These are phyloP conservation scores for Diadophis punctatus DNA, from an alignment of 2,113 vertebrate genomes.

Conservation along the genomic window DNA sequence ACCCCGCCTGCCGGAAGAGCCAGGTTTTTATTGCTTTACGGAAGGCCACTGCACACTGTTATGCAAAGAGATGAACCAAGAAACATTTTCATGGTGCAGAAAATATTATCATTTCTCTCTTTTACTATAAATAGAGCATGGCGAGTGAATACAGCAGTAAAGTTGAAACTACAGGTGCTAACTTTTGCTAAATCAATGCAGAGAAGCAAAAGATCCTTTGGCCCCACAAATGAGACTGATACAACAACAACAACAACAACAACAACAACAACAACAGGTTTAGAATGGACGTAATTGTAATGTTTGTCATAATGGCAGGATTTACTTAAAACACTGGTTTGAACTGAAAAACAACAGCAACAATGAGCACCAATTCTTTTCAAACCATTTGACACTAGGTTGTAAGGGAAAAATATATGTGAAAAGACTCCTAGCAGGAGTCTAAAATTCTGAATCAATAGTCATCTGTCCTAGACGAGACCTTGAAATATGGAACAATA, in stretches of 20 bases:
- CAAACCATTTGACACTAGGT: neutral
- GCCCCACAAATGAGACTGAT: slow-evolving; percentile 33
- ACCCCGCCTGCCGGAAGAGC: too few species aligned
- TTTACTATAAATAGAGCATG: slow-evolving; percentile 36
- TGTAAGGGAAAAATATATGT: neutral
- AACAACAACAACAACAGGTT: slow-evolving; percentile 15
- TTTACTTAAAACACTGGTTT: neutral
- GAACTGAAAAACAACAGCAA: neutral
- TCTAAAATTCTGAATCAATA: neutral
- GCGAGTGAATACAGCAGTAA: slow-evolving; percentile 25
- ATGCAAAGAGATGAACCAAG: slow-evolving; percentile 35
- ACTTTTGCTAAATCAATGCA: slow-evolving; percentile 38
- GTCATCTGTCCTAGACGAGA: neutral
- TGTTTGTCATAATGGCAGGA: slow-evolving; percentile 42
- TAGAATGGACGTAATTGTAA: slow-evolving; percentile 27
- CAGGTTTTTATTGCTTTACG: too few species aligned
- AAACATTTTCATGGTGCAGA: slow-evolving; percentile 42
- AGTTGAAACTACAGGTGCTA: slow-evolving; percentile 38
- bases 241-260: slow-evolving; percentile 10
- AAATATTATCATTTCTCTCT: slow-evolving; percentile 50
- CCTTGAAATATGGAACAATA: neutral
- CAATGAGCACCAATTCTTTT: neutral
- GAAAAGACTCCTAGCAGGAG: neutral
- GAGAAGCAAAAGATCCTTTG: slow-evolving; percentile 41
- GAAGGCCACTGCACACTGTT: too few species aligned